A percentile compares a stretch with the other conserved stretches of the same genome.
Evolutionary conservation across 2,888 invertebrate genomes (phyloP).

Genomic region (Uropetala carovei): DNA sequence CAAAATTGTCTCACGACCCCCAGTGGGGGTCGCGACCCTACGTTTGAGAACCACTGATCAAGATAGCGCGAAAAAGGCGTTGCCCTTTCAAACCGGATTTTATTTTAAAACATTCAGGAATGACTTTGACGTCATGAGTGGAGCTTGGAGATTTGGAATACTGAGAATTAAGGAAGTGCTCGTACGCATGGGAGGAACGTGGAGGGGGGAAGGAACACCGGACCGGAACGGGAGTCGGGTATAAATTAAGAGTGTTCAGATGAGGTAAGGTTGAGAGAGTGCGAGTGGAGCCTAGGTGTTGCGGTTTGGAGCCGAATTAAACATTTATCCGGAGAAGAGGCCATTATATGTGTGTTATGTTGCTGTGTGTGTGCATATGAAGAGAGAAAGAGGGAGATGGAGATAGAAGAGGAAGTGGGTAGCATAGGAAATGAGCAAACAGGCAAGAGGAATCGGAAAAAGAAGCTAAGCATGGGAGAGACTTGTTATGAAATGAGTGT

Average conservation of each 20-base stretch:
- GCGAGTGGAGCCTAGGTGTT: not conserved
- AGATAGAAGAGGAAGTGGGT: not conserved
- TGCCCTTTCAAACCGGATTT: not conserved
- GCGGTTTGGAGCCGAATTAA: constrained; percentile 23
- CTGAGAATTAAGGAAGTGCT: not conserved
- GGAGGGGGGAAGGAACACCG: not conserved
- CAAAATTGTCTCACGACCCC: too few species aligned
- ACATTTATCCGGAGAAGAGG: not conserved
- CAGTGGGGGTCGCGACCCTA: too few species aligned
- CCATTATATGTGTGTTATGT: not conserved
- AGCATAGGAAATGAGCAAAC: constrained; percentile 10
- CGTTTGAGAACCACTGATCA: too few species aligned
- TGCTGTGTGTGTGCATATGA: too few species aligned
- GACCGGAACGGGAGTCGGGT: not conserved
- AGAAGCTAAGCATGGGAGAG: not conserved
- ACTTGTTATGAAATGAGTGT: too few species aligned
- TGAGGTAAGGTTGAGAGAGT: not conserved
- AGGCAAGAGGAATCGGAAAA: not conserved
- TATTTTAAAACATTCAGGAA: not conserved
- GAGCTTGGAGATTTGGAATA: not conserved
- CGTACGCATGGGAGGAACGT: not conserved
- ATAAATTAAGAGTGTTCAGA: not conserved
- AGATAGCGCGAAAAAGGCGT: not conserved
- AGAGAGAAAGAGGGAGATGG: not conserved
- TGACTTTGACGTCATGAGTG: not conserved